Evolutionary conservation across 1,140 invertebrate species (phyloP).

Genomic region (Eriocheir sinensis): DNA sequence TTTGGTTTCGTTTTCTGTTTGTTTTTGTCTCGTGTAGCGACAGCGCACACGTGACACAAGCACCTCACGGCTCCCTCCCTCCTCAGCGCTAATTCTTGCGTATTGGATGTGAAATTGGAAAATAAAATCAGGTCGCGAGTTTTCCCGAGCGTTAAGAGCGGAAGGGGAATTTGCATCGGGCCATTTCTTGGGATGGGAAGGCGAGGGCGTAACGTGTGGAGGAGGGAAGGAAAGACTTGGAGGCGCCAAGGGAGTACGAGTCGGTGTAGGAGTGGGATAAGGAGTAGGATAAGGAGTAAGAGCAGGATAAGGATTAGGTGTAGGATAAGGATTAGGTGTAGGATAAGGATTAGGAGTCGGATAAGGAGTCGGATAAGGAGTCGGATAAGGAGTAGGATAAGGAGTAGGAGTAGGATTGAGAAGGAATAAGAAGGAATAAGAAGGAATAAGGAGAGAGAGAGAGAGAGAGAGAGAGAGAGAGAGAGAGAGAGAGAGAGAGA

Average conservation of each 20-base stretch:
- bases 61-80: not conserved
- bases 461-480: conserved; percentile 4
- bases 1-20: not conserved
- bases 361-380: not conserved
- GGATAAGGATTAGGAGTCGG: too few relatives aligned
- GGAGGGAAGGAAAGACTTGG: not conserved
- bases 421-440: not conserved
- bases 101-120: conserved; percentile 12
- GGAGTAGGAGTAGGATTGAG: not conserved
- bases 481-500: conserved; percentile 4
- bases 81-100: not conserved
- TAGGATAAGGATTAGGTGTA: not conserved
- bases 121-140: conserved; percentile 4
- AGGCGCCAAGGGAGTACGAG: not conserved
- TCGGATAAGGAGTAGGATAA: not conserved
- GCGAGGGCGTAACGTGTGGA: not conserved
- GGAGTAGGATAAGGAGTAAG: not conserved
- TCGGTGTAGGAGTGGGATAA: not conserved
- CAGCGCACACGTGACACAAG: not conserved
- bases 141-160: not conserved
- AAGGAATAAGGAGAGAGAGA: not conserved
- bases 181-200: not conserved
- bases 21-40: not conserved
- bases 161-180: not conserved
- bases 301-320: not conserved